Conservation (phyloP, 2,888 invertebrate species). For the Ommatoiulus sabulosus region DNA sequence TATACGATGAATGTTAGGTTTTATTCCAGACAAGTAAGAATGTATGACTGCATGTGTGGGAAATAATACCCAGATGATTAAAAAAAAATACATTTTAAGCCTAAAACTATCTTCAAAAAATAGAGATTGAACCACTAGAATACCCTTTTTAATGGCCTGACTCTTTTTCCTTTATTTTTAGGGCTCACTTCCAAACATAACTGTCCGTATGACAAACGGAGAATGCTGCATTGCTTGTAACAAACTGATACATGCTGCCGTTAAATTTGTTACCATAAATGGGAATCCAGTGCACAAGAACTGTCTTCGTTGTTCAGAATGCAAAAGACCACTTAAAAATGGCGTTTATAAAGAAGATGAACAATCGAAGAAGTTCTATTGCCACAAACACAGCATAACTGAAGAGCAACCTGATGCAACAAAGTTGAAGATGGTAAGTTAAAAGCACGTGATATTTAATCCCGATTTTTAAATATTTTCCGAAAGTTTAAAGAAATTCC, state of each 20-base stretch:
- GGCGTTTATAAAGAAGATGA: not conserved
- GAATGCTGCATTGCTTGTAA: slow-evolving; percentile 52
- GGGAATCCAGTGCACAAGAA: slow-evolving; percentile 32
- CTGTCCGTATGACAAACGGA: slow-evolving; percentile 28
- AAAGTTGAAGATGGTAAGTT: not conserved
- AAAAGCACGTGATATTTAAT: not conserved
- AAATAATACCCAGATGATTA: too few relatives aligned
- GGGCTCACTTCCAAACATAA: slow-evolving; percentile 54
- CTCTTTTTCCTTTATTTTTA: slow-evolving; percentile 8
- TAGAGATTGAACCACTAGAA: too few relatives aligned
- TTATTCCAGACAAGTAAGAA: too few relatives aligned
- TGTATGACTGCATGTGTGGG: too few relatives aligned
- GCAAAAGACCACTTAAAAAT: slow-evolving; percentile 3
- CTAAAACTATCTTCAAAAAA: too few relatives aligned
- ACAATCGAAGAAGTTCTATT: not conserved
- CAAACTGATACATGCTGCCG: slow-evolving; percentile 43
- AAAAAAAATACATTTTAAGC: too few relatives aligned
- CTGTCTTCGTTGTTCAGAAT: slow-evolving; percentile 44
- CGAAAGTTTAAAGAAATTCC: not conserved
- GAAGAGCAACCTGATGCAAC: not conserved
- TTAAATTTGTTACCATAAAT: not conserved
- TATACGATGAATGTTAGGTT: too few relatives aligned
- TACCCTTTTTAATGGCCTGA: too few relatives aligned
- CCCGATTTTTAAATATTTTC: too few relatives aligned
- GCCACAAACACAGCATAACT: slow-evolving; percentile 6